Evolutionary conservation across 1,140 invertebrate species (phyloP), one percentile per base, ranked within the genome.

Genomic region (Eupristina koningsbergeri): DNA sequence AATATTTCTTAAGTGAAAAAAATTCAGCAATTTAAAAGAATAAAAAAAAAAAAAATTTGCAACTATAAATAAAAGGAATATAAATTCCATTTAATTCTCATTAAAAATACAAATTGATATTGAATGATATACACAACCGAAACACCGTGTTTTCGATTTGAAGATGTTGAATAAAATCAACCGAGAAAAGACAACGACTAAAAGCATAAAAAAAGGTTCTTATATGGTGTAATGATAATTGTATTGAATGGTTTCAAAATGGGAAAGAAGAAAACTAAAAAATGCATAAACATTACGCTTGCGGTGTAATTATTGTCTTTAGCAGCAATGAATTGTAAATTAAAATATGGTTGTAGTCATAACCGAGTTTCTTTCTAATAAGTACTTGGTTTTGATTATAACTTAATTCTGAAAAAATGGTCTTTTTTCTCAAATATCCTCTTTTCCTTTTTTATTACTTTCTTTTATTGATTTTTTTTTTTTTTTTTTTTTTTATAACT

Each of bases 301-400:
- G 85, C 58, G 82, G 82, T 83, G 85, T 86, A 85, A 83, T 86
- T 87, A 87, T 86, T 86, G 86, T 86, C 86, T 83, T 87, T 87
- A 87, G 86, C 83, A 83, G 85, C 86, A 87, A 84, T 84, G 82
- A 84, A 87, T 87, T 87, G 83, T 85, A 87, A 86, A 86, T 86
- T 86, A 84, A 84, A 86, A 86, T 19, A 45, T 67, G 41, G 83
- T 86, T 86, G 83, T 67, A 84, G 80, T 86, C 80, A 83, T 81
- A 82, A 86, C 64, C 85, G 83, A 84, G 85, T 31, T 39, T 73
- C 78, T 77, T 73, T 34, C 31, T 58, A 22, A 29, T 15, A 34
- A 81, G 74, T 47, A 50, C 80, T 84, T 84, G 85, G 85, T 86
- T 86, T 79, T 80, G 80, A 86, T 86, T 86, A 84, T 80, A 86